A percentile compares a stretch with the other conserved stretches of the same genome.
Conservation (phyloP, 2,888 invertebrate species). For the Rugalucina vietnamica region DNA sequence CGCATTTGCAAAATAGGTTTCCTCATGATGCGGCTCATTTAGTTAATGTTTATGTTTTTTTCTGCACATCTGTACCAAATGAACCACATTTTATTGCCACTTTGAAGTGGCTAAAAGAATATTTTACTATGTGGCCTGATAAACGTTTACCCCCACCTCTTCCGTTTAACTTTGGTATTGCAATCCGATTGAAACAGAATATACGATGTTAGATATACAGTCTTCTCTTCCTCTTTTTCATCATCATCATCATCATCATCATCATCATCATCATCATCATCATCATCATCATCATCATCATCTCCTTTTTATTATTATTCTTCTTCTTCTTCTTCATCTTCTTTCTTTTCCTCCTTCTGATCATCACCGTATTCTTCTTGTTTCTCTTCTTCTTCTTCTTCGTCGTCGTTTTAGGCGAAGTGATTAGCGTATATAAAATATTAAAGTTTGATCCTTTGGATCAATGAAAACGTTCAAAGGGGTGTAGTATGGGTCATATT, state of each 20-base stretch:
- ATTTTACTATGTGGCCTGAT: no score
- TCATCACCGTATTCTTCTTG: background rate
- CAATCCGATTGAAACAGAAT: no score
- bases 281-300: background rate
- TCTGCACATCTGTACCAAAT: conserved; percentile 11
- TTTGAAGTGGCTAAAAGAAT: conserved; percentile 7
- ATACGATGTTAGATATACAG: no score
- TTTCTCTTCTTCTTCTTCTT: background rate
- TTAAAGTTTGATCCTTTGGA: no score
- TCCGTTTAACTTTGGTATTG: no score
- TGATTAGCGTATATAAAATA: no score
- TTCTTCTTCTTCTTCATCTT: background rate
- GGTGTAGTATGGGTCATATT: no score
- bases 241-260: background rate
- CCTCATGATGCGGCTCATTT: no score
- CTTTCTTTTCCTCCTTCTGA: background rate
- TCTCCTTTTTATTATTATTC: background rate
- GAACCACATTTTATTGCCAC: conserved; percentile 9
- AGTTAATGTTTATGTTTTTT: conserved; percentile 3
- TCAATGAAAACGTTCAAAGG: no score
- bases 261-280: background rate
- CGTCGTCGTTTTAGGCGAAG: background rate
- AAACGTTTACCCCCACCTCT: no score
- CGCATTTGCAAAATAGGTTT: no score
- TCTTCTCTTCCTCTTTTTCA: no score